Percentiles rank a stretch among this genome's conserved stretches.
These are phyloP conservation scores for Channa argus DNA, from an alignment of 2,113 vertebrate genomes.

Conservation along the genomic window DNA sequence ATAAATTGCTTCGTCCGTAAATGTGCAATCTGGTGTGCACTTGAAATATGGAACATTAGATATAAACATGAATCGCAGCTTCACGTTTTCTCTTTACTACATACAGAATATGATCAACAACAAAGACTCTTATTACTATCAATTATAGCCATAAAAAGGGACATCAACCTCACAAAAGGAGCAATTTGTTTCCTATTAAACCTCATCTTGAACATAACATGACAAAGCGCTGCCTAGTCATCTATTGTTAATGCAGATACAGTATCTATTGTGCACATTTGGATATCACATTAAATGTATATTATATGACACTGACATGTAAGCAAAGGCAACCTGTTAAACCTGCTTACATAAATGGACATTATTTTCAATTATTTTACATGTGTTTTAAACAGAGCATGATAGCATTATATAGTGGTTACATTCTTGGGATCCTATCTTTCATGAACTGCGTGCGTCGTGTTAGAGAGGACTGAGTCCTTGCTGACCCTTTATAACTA, in stretches of 20 bases:
- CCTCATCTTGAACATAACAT: conserved; percentile 66
- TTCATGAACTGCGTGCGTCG: not conserved
- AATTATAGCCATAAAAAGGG: conserved; percentile 80
- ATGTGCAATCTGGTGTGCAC: conserved; percentile 81
- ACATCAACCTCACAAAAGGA: conserved; percentile 79
- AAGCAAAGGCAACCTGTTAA: conserved; percentile 47
- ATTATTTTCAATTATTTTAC: conserved; percentile 38
- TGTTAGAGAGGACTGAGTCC: not conserved
- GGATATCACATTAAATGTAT: conserved; percentile 66
- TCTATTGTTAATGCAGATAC: conserved; percentile 66
- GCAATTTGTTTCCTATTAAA: conserved; percentile 79
- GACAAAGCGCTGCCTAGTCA: conserved; percentile 75
- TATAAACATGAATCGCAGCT: conserved; percentile 76
- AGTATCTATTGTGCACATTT: conserved; percentile 72
- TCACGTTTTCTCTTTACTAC: conserved; percentile 78
- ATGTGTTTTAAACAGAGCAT: conserved; percentile 36
- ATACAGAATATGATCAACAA: conserved; percentile 80
- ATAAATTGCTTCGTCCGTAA: conserved; percentile 83
- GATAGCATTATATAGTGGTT: conserved; percentile 47
- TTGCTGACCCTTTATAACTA: conserved; percentile 34
- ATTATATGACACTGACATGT: conserved; percentile 61
- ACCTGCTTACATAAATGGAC: conserved; percentile 58
- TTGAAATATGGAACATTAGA: conserved; percentile 79
- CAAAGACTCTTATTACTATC: conserved; percentile 78
- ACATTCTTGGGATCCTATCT: conserved; percentile 10